Evolutionary conservation across 1,140 invertebrate genomes (phyloP).

Genomic region (Alviniconcha marisindica): DNA sequence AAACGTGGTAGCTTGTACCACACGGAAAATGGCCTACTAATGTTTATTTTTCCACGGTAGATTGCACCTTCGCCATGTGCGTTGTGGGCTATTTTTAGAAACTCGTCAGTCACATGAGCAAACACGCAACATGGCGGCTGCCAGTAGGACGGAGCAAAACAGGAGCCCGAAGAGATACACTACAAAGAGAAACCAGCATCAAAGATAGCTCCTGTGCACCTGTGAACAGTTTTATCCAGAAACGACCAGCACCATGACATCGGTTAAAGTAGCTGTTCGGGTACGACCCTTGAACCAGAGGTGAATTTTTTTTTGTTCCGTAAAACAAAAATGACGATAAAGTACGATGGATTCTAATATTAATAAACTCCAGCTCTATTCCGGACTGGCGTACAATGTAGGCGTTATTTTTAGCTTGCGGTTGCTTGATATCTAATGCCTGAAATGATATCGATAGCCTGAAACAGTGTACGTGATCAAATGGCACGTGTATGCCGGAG

Average conservation of each 20-base stretch:
- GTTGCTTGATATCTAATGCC: too few relatives aligned
- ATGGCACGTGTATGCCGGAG: too few relatives aligned
- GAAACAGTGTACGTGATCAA: too few relatives aligned
- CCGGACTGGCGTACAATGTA: too few relatives aligned
- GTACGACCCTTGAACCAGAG: constrained; percentile 70
- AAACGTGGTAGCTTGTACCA: not conserved
- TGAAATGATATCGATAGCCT: too few relatives aligned
- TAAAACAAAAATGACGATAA: too few relatives aligned
- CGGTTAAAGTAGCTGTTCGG: constrained; percentile 72
- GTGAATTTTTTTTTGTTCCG: constrained; percentile 48
- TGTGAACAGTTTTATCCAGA: not conserved
- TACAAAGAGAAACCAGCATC: not conserved
- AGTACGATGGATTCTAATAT: too few relatives aligned
- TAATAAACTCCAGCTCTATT: too few relatives aligned
- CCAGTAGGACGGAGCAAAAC: not conserved
- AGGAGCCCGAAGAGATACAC: not conserved
- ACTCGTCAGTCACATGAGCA: constrained; percentile 27
- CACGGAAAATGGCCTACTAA: not conserved
- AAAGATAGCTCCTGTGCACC: not conserved
- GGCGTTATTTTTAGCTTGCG: not conserved
- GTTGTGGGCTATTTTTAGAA: constrained; percentile 31
- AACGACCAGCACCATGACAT: constrained; percentile 57
- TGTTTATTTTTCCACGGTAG: not conserved
- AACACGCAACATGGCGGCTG: constrained; percentile 35
- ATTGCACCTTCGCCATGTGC: not conserved